Conservation (phyloP, 1,140 invertebrate genomes). For the Euglossa dilemma region DNA sequence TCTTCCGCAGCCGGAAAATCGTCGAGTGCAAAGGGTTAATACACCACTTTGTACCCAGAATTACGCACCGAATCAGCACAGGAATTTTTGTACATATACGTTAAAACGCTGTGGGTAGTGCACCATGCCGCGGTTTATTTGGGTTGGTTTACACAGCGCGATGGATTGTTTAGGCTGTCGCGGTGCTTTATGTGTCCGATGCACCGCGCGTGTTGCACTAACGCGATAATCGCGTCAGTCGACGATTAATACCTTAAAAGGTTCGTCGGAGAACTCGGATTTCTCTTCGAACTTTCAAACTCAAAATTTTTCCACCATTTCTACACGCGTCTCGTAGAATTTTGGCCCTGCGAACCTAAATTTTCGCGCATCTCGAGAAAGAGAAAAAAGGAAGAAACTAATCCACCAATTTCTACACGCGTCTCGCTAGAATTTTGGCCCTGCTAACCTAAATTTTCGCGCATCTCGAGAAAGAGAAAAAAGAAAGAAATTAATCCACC, state of each 20-base stretch:
- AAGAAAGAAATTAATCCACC: neutral
- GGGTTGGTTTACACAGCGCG: neutral
- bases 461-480: too few relatives aligned
- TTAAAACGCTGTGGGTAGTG: neutral
- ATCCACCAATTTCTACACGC: too few relatives aligned
- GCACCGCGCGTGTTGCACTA: neutral
- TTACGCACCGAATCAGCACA: neutral
- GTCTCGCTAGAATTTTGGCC: too few relatives aligned
- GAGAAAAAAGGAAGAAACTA: too few relatives aligned
- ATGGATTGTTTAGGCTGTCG: neutral
- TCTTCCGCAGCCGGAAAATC: too few relatives aligned
- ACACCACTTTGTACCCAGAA: neutral
- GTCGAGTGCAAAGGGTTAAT: too few relatives aligned
- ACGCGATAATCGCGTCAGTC: neutral
- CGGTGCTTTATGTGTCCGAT: neutral
- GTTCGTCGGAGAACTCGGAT: neutral
- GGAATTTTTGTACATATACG: neutral
- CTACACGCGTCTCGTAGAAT: too few relatives aligned
- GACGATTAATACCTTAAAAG: neutral
- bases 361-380: neutral
- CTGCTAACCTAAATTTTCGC: neutral
- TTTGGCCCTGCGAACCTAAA: too few relatives aligned
- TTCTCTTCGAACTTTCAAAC: neutral
- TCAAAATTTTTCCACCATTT: neutral
- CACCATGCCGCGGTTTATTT: neutral